Conservation (phyloP, 2,113 vertebrate species). For the Lontra canadensis region DNA sequence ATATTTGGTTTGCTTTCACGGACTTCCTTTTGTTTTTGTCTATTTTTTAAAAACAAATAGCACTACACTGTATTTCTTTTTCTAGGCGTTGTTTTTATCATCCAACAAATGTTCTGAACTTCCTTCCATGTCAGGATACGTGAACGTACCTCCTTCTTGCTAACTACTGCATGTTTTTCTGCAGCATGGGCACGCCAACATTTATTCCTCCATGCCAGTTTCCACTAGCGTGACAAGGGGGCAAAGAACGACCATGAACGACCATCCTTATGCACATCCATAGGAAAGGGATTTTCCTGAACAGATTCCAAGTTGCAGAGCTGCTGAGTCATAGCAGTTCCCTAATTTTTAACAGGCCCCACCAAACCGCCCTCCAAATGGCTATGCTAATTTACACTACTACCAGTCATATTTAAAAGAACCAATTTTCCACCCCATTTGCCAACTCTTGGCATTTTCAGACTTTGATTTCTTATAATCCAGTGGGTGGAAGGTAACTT, state of each 20-base stretch:
- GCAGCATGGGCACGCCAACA: neutral
- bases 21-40: neutral
- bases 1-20: neutral
- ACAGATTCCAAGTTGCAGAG: neutral
- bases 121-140: neutral
- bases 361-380: neutral
- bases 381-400: neutral
- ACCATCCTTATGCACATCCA: neutral
- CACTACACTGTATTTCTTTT: neutral
- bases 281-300: neutral
- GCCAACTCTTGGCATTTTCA: neutral
- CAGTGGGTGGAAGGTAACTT: neutral
- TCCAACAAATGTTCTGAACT: neutral
- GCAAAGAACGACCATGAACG: accelerated
- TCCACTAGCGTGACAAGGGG: neutral
- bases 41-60: neutral
- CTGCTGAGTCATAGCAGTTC: neutral
- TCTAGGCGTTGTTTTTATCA: neutral
- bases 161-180: neutral
- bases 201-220: neutral
- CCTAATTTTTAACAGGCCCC: neutral
- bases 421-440: neutral
- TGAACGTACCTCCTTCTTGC: neutral
- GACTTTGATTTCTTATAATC: neutral
- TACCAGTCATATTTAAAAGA: neutral